phyloP scores from a whole-genome alignment of 2,888 invertebrate genomes.

The Pharmacophagus antenor region DNA sequence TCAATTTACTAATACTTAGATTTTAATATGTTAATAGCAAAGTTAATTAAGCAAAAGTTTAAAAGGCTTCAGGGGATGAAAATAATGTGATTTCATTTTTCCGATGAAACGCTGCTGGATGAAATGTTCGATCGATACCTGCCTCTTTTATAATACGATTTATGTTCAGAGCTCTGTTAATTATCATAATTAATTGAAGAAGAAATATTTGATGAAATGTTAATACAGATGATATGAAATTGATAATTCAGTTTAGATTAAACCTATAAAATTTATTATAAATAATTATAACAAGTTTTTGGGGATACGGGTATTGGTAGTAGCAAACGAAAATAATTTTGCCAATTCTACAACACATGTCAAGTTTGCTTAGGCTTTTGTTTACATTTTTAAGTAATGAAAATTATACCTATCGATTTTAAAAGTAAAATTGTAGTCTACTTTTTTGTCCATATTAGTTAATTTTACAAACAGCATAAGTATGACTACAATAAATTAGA shows the following conservation, averaged over 20 bases:
- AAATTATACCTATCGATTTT: too few species aligned
- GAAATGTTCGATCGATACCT: slow-evolving; percentile 22
- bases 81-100: slow-evolving; percentile 38
- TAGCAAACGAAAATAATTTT: too few species aligned
- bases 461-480: too few species aligned
- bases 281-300: too few species aligned
- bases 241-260: neutral
- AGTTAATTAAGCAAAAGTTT: slow-evolving; percentile 39
- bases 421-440: too few species aligned
- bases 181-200: slow-evolving; percentile 4
- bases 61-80: slow-evolving; percentile 36
- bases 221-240: neutral
- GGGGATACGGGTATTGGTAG: too few species aligned
- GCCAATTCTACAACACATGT: too few species aligned
- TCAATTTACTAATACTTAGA: neutral
- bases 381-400: too few species aligned
- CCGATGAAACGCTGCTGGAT: slow-evolving; percentile 22
- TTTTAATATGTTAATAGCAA: slow-evolving; percentile 33
- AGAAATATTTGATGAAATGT: neutral
- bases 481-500: too few species aligned
- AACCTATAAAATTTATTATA: too few species aligned
- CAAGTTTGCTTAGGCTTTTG: too few species aligned
- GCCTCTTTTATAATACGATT: slow-evolving; percentile 22
- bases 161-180: slow-evolving; percentile 19
- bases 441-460: too few species aligned